phyloP scores from a whole-genome alignment of 2,797 vertebrate genomes.

The Periparus ater region DNA sequence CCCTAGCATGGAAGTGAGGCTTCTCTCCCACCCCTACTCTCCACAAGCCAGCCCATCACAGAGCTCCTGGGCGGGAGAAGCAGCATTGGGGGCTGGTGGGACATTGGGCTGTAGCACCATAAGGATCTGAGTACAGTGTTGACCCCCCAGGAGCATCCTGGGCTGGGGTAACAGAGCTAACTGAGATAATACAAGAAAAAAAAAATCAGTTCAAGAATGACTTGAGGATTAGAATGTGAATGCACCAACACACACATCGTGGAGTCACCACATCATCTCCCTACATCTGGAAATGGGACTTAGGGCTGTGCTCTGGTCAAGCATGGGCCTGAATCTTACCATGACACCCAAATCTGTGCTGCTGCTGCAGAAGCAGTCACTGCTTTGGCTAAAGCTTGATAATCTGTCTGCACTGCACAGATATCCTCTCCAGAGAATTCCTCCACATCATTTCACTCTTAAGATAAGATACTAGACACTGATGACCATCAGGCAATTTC shows the following conservation, averaged over 20 bases:
- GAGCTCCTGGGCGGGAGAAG: not conserved
- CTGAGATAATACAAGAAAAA: not conserved
- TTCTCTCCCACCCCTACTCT: not conserved
- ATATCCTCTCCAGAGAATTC: not conserved
- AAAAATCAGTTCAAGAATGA: not conserved
- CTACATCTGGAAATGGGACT: not conserved
- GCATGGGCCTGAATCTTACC: not conserved
- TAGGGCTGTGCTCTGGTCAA: not conserved
- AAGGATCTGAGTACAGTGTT: fast-evolving
- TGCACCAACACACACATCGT: not conserved
- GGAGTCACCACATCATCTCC: not conserved
- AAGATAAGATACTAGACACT: not conserved
- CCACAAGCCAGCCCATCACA: not conserved
- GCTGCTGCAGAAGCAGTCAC: not conserved
- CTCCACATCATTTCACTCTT: not conserved
- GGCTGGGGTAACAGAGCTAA: not conserved
- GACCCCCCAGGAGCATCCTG: not conserved
- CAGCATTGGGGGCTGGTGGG: not conserved
- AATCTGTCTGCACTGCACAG: not conserved
- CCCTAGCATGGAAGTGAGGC: no score
- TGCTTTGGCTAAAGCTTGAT: not conserved
- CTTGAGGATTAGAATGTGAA: not conserved
- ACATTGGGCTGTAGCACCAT: not conserved
- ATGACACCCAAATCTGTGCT: not conserved
- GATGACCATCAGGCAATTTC: not conserved